These are phyloP conservation scores for Chionomys nivalis DNA, from an alignment of 2,113 vertebrate genomes.

Conservation along the genomic window DNA sequence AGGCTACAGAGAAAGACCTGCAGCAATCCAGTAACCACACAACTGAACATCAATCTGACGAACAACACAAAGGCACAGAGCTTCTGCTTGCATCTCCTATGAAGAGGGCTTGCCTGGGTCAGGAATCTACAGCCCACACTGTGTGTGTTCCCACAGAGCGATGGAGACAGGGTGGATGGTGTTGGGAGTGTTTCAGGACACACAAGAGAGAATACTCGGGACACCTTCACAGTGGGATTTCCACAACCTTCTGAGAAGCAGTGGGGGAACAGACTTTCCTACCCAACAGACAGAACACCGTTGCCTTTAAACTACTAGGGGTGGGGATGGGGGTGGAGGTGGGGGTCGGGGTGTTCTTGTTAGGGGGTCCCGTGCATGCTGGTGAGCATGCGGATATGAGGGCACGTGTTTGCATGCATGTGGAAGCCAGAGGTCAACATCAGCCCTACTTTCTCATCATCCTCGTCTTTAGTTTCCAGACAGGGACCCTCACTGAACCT, in stretches of 20 bases:
- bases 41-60: background rate
- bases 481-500: background rate
- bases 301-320: background rate
- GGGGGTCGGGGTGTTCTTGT: background rate
- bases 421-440: background rate
- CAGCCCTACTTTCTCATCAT: background rate
- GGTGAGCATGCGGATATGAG: background rate
- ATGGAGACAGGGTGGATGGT: background rate
- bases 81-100: background rate
- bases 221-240: background rate
- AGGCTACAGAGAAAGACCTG: background rate
- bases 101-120: background rate
- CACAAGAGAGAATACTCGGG: rapidly evolving
- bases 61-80: background rate
- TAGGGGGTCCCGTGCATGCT: background rate
- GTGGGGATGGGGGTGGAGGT: no score
- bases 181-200: background rate
- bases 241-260: background rate
- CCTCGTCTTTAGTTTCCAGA: background rate
- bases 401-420: background rate
- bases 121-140: background rate
- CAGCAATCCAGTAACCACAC: background rate
- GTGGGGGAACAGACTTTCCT: background rate
- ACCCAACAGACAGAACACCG: background rate
- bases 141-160: background rate